Evolutionary conservation across 2,113 vertebrate genomes (phyloP).

Genomic region (Paraplagusia blochii): DNA sequence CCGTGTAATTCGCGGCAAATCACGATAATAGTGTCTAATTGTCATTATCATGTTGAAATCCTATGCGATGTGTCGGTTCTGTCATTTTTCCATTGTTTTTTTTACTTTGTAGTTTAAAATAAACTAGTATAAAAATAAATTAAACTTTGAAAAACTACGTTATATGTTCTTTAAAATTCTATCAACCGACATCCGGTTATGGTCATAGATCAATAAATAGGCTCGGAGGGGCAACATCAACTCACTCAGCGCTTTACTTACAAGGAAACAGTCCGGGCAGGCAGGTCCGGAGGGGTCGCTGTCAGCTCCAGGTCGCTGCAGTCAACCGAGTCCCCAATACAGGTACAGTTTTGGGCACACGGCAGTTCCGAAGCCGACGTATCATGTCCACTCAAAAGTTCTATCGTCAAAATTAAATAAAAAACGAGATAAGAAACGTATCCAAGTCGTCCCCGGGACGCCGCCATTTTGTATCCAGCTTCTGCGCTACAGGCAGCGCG

Average conservation of each 20-base stretch:
- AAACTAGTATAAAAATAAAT: too few species aligned
- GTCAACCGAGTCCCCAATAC: conserved; percentile 78
- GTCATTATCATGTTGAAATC: too few species aligned
- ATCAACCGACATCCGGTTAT: conserved; percentile 29
- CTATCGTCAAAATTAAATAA: conserved; percentile 65
- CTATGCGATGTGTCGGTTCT: too few species aligned
- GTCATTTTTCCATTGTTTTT: too few species aligned
- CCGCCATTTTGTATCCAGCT: conserved; percentile 93
- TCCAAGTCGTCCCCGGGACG: conserved; percentile 76
- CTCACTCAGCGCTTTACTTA: conserved; percentile 74
- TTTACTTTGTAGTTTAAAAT: too few species aligned
- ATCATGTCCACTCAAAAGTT: conserved; percentile 46
- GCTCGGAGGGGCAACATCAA: background rate
- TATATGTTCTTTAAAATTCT: background rate
- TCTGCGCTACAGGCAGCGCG: conserved; percentile 56
- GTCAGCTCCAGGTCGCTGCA: conserved; percentile 80
- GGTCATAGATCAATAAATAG: conserved; percentile 54
- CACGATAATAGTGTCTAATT: too few species aligned
- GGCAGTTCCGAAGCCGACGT: conserved; percentile 47
- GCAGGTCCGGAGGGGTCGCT: conserved; percentile 79
- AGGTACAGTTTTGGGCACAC: conserved; percentile 83
- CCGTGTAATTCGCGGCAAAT: too few species aligned
- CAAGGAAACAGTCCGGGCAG: conserved; percentile 84
- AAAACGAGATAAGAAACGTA: conserved; percentile 61
- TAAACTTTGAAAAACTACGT: background rate